A percentile compares a stretch with the other conserved stretches of the same genome.
phyloP scores from a whole-genome alignment of 2,113 vertebrate genomes.

The Lagopus muta region DNA sequence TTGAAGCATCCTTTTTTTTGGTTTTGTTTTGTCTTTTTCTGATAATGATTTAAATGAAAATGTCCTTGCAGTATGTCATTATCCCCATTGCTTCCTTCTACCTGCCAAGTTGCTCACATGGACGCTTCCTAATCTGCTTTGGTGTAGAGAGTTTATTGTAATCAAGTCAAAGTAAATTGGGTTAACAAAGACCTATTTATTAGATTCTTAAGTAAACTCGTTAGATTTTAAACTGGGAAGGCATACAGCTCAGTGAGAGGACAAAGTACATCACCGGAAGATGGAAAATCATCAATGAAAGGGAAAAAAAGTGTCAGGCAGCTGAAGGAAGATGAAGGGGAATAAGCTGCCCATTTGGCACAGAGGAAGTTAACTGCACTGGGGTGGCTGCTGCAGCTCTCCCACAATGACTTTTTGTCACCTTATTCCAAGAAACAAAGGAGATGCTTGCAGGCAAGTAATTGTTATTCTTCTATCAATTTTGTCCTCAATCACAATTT shows the following conservation, averaged over 20 bases:
- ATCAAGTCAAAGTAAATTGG: neutral
- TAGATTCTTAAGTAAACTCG: constrained; percentile 5
- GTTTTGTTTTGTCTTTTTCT: neutral
- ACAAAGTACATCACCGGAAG: neutral
- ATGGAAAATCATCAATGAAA: neutral
- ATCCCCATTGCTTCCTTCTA: neutral
- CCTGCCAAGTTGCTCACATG: neutral
- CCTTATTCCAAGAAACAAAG: neutral
- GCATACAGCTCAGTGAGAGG: neutral
- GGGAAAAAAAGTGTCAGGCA: neutral
- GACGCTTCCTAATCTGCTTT: neutral
- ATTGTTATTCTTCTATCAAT: neutral
- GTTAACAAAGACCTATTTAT: constrained; percentile 13
- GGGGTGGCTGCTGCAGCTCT: neutral
- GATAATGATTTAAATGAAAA: neutral
- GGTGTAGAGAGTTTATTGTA: neutral
- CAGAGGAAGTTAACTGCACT: neutral
- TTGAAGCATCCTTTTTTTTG: neutral
- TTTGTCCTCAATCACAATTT: neutral
- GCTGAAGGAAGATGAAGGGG: neutral
- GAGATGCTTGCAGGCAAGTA: neutral
- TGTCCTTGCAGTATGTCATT: neutral
- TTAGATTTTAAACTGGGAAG: neutral
- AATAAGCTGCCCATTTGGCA: neutral
- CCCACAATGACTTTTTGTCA: neutral